phyloP scores from a whole-genome alignment of 2,888 invertebrate genomes.

The Carterocephalus palaemon region DNA sequence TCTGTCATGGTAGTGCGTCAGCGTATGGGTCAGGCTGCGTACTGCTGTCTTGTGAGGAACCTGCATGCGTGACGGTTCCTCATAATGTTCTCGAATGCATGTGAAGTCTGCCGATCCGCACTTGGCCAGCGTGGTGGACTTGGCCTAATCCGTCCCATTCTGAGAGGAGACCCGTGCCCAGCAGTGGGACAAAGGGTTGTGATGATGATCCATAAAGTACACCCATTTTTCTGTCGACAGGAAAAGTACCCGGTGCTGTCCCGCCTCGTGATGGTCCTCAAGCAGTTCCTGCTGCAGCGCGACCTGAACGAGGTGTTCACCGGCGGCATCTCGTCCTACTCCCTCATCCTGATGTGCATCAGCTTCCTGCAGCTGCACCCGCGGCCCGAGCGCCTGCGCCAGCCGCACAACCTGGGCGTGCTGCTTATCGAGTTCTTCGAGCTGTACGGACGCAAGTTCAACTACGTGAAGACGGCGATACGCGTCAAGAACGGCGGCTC shows the following conservation, averaged over 20 bases:
- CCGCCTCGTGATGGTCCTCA: conserved; percentile 97
- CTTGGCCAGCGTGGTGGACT: too few species aligned
- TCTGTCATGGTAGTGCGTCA: too few species aligned
- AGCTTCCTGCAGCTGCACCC: conserved; percentile 97
- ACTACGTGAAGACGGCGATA: conserved; percentile 96
- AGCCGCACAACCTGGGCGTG: conserved; percentile 90
- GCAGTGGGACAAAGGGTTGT: too few species aligned
- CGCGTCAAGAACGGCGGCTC: conserved; percentile 95
- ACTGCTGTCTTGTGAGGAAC: too few species aligned
- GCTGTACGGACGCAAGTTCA: conserved; percentile 97
- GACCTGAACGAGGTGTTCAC: conserved; percentile 99
- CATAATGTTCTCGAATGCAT: too few species aligned
- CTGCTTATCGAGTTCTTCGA: conserved; percentile 98
- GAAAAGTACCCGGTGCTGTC: conserved; percentile 92
- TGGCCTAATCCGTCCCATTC: too few species aligned
- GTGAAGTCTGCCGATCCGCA: too few species aligned
- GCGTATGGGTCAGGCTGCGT: too few species aligned
- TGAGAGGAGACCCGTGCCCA: too few species aligned
- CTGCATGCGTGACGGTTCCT: too few species aligned
- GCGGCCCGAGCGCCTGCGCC: conserved; percentile 84
- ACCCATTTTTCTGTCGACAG: conserved; percentile 42
- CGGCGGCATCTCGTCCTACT: conserved; percentile 99
- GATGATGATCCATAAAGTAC: too few species aligned
- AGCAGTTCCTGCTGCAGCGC: conserved; percentile 98
- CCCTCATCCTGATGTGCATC: conserved; percentile 98